Evolutionary conservation across 2,113 vertebrate species (phyloP), one percentile per base, ranked within the genome.

Genomic region (Vireo altiloquus): DNA sequence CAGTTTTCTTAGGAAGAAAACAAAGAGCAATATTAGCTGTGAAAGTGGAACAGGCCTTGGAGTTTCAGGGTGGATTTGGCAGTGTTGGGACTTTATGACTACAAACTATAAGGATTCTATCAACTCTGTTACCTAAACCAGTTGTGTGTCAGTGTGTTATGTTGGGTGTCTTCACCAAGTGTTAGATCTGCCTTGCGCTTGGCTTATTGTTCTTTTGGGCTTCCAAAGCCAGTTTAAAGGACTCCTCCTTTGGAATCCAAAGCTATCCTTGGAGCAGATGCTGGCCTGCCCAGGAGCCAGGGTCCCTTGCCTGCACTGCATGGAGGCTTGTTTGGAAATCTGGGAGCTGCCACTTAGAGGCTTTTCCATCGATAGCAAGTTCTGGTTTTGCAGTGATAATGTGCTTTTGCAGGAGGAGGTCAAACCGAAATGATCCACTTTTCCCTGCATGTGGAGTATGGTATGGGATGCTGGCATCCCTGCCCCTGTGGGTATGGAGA

Each of bases 121-220:
- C 1, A 1, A 0, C 35, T 59, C 30, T 61, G 7, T 20, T 21
- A 10, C 15, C 28, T 57, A 30, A 49, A 9, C 23, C 12, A 28
- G 31, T 7, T 42, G 12, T 64, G 23, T 28, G 39, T 44, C 37
- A 44, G n/a, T 31, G 9, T 14, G 39, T 47, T 23, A 6, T 6
- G 10, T 1, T 65, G 50, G 23, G 14, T 66, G 15, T 50, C 30
- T 39, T 70, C 25, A 37, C 20, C 13, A 18, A 18, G 30, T 20
- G 5, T 21, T 40, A 0, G 6, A 7, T 60, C 46, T 80, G 72
- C 40, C 16, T 1, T 25, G 2, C 0, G 3, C 28, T 37, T 17
- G 5, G 13, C 31, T 50, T 74, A 1, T 5, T 77, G 59, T 46
- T 82, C 15, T 6, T 20, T 37, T 50, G n/a, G 23, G 27, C 42